Evolutionary conservation across 1,140 invertebrate genomes (phyloP).

Genomic region (Drosophila hydei): DNA sequence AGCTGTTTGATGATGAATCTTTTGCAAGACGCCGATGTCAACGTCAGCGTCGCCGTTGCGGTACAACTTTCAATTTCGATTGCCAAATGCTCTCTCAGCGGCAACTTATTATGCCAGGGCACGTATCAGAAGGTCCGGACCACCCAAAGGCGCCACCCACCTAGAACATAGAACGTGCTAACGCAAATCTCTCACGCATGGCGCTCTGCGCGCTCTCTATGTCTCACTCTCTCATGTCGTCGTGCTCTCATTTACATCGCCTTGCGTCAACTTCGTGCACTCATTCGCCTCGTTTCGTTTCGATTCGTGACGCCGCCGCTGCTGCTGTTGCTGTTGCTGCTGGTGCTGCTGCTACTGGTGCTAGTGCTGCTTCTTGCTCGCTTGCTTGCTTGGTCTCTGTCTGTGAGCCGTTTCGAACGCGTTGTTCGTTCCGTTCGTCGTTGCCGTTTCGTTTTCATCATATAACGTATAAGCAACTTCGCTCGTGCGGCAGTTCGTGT

Average conservation of each 20-base stretch:
- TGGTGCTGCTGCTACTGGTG: conserved; percentile 23
- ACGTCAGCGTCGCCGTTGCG: conserved; percentile 6
- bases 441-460: conserved; percentile 59
- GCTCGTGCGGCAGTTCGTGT: conserved; percentile 60
- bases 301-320: conserved; percentile 41
- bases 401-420: conserved; percentile 28
- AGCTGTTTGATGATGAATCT: conserved; percentile 75
- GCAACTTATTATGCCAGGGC: conserved; percentile 41
- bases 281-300: conserved; percentile 31
- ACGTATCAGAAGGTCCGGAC: conserved; percentile 26
- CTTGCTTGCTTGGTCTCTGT: conserved; percentile 21
- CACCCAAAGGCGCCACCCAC: conserved; percentile 29
- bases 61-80: conserved; percentile 80
- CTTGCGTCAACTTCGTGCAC: conserved; percentile 32
- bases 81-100: conserved; percentile 56
- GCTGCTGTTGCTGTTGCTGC: conserved; percentile 12
- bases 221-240: conserved; percentile 1
- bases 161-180: conserved; percentile 32
- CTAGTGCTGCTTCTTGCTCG: conserved; percentile 32
- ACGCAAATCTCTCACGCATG: conserved; percentile 44
- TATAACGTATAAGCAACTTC: conserved; percentile 59
- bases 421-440: conserved; percentile 39
- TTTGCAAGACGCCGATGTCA: conserved; percentile 38
- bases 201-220: conserved; percentile 14
- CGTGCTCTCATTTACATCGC: conserved; percentile 14